These are phyloP conservation scores for Euleptes europaea DNA, from an alignment of 2,113 vertebrate species.

Conservation along the genomic window DNA sequence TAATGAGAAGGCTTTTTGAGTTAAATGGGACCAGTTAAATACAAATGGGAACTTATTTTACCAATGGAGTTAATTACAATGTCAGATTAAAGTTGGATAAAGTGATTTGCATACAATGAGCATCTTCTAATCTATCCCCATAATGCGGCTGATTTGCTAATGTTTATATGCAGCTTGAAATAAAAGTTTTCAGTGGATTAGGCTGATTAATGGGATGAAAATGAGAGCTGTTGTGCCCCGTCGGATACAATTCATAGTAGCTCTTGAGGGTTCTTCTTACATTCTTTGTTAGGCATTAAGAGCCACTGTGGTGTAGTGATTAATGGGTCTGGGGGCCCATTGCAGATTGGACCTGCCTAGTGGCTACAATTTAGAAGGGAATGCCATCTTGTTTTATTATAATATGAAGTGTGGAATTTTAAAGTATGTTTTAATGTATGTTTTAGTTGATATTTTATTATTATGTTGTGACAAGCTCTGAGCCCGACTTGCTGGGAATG, in stretches of 20 bases:
- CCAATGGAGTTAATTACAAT: constrained; percentile 38
- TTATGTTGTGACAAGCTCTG: too few relatives aligned
- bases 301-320: too few relatives aligned
- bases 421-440: too few relatives aligned
- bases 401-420: too few relatives aligned
- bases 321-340: too few relatives aligned
- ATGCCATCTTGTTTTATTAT: too few relatives aligned
- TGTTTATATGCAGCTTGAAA: constrained; percentile 31
- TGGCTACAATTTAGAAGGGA: too few relatives aligned
- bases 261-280: neutral
- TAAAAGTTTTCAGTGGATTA: neutral
- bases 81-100: constrained; percentile 49
- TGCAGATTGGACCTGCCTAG: too few relatives aligned
- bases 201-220: constrained; percentile 4
- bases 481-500: too few relatives aligned
- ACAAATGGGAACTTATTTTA: constrained; percentile 51
- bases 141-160: constrained; percentile 37
- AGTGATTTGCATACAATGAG: constrained; percentile 41
- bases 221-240: neutral
- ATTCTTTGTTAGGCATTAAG: neutral
- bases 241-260: neutral
- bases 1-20: constrained; percentile 49
- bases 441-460: too few relatives aligned
- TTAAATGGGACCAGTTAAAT: constrained; percentile 57
- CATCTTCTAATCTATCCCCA: constrained; percentile 30